Base-by-base conservation (phyloP, 2,113 vertebrate species). In the Mastomys natalensis region DNA sequence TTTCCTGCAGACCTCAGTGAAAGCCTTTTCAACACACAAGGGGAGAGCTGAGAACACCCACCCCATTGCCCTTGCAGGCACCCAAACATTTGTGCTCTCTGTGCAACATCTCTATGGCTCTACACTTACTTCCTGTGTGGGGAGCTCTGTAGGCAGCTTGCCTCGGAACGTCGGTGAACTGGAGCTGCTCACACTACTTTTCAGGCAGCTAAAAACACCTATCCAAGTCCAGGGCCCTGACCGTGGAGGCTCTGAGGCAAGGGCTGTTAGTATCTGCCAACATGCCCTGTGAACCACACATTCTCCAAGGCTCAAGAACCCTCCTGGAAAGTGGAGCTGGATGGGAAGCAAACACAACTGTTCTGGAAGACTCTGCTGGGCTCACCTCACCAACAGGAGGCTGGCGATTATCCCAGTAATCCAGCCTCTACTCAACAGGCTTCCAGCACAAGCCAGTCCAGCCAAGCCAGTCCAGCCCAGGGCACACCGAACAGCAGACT, bases 291-390 rank as follows among this genome's bases (percentile, higher is more conserved):
- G 80, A 82, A 40, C 37, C 53, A 12, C 81, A 70, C 45, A 22
- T 58, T 84, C 87, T 93, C 95, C 92, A 84, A 78, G 78, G 91
- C 87, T 84, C 77, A 84, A 87, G 92, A 26, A 26, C 64, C 94
- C 90, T 93, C 91, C 93, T 91, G 90, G 93, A 92, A 94, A 88
- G 84, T 97, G 87, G 55, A 73, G 62, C 90, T 96, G 92, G 96
- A 84, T 66, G 53, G 90, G 70, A 97, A 93, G 78, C 89, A 91
- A 94, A 87, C 19, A 70, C 73, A 72, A 81, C 68, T 94, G 62
- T 91, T 94, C 51, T 89, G 89, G 95, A 96, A 97, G 89, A 95
- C 73, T 95, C 88, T 94, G 95, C 82, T 96, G 95, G 94, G 91
- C 81, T 96, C 76, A 72, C 53, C 95, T 96, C 93, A 94, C 55